A percentile compares a stretch with the other conserved stretches of the same genome.
Evolutionary conservation across 92 coral and sea anemone genomes (phyloP).

Genomic region (Palythoa heliodiscus): DNA sequence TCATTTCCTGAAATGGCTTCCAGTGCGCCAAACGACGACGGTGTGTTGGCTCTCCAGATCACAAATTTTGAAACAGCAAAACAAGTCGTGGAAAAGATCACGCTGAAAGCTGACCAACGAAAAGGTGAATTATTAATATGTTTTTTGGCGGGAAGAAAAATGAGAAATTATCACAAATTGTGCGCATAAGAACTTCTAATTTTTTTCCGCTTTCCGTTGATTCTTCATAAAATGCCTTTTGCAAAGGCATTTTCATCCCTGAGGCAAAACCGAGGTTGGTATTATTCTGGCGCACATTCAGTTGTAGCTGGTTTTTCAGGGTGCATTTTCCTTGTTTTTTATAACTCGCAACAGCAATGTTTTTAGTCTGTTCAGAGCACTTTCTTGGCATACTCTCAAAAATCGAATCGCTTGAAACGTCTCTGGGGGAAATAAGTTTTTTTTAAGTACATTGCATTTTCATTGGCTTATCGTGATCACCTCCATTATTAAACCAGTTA

Average conservation of each 20-base stretch:
- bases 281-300: not conserved
- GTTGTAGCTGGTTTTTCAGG: slow-evolving; percentile 7
- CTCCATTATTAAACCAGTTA: not conserved
- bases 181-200: not conserved
- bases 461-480: not conserved
- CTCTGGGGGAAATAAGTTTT: not conserved
- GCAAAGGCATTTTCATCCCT: too few relatives aligned
- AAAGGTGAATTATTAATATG: slow-evolving; percentile 23
- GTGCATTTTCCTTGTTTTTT: slow-evolving; percentile 15
- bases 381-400: not conserved
- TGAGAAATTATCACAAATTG: too few relatives aligned
- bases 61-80: too few relatives aligned
- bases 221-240: not conserved
- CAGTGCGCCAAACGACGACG: too few relatives aligned
- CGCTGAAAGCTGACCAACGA: too few relatives aligned
- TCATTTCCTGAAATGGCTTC: too few relatives aligned
- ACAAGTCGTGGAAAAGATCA: slow-evolving; percentile 16
- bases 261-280: too few relatives aligned
- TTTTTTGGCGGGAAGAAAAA: slow-evolving; percentile 8
- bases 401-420: not conserved
- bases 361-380: slow-evolving; percentile 32
- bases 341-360: slow-evolving; percentile 27
- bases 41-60: slow-evolving; percentile 9
- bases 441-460: not conserved
- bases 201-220: not conserved